phyloP scores from a whole-genome alignment of 1,140 invertebrate genomes.

The Platyscapa corneri region DNA sequence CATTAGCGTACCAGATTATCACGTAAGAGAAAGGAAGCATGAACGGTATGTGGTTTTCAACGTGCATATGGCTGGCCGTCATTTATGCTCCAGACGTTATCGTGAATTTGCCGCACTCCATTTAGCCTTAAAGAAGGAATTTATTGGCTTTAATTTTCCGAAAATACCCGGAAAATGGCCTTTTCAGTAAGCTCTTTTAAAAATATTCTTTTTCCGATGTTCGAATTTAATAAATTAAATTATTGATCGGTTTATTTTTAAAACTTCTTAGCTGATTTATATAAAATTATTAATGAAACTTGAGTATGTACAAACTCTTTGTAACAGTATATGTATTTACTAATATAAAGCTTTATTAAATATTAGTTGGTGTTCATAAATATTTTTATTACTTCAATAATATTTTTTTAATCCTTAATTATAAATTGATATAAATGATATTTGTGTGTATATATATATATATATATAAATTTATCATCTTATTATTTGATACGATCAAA shows the following conservation, averaged over 20 bases:
- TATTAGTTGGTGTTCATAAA: neutral
- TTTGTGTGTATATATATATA: too few species aligned
- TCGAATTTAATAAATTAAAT: neutral
- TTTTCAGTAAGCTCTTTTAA: constrained; percentile 81
- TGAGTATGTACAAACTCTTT: too few species aligned
- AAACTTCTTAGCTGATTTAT: neutral
- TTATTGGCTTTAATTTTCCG: constrained; percentile 97
- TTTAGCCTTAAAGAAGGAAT: constrained; percentile 94
- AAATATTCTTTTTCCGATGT: neutral
- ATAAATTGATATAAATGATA: too few species aligned
- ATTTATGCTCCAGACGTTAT: constrained; percentile 96
- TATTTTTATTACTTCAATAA: neutral
- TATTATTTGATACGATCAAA: neutral
- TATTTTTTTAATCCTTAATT: neutral
- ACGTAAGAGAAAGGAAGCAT: constrained; percentile 84
- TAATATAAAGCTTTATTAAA: neutral
- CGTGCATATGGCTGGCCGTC: constrained; percentile 98
- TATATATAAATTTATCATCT: neutral
- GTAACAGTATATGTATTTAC: too few species aligned
- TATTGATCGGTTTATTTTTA: neutral
- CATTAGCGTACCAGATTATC: constrained; percentile 98
- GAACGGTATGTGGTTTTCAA: constrained; percentile 98
- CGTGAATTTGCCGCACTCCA: constrained; percentile 95
- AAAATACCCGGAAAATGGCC: constrained; percentile 99
- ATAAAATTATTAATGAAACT: neutral